Conservation (phyloP, 2,113 vertebrate species). For the Perognathus longimembris region DNA sequence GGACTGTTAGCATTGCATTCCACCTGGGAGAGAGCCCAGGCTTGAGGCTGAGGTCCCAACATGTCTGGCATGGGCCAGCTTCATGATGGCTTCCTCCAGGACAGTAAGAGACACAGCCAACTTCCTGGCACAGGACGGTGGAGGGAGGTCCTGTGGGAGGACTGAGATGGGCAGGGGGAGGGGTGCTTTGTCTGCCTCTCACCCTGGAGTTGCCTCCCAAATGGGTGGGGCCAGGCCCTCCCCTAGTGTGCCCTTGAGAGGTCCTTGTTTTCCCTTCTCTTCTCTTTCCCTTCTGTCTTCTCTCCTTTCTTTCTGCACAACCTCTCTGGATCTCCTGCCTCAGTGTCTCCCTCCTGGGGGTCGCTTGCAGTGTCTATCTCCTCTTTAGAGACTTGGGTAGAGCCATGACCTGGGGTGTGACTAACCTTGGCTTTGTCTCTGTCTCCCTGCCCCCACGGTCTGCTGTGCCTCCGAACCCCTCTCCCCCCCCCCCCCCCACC, state of each 20-base stretch:
- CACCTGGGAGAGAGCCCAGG: not conserved
- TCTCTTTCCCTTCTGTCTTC: not conserved
- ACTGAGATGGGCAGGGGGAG: not conserved
- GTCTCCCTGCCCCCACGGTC: conserved; percentile 74
- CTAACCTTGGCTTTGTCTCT: conserved; percentile 88
- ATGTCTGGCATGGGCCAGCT: not conserved
- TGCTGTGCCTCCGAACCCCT: not conserved
- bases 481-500: no score
- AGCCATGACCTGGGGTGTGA: conserved; percentile 51
- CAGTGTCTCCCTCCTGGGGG: not conserved
- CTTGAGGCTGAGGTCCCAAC: not conserved
- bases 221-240: rapidly evolving
- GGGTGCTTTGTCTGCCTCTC: rapidly evolving
- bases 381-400: not conserved
- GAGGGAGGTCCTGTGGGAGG: not conserved
- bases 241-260: rapidly evolving
- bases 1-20: rapidly evolving
- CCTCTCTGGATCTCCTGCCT: not conserved
- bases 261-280: not conserved
- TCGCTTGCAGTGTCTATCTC: not conserved
- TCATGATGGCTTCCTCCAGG: not conserved
- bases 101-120: no score
- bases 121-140: no score
- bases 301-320: not conserved
- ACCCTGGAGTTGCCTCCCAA: no score